Conservation (phyloP, 2,888 invertebrate genomes). For the Augochlorella aurata region DNA sequence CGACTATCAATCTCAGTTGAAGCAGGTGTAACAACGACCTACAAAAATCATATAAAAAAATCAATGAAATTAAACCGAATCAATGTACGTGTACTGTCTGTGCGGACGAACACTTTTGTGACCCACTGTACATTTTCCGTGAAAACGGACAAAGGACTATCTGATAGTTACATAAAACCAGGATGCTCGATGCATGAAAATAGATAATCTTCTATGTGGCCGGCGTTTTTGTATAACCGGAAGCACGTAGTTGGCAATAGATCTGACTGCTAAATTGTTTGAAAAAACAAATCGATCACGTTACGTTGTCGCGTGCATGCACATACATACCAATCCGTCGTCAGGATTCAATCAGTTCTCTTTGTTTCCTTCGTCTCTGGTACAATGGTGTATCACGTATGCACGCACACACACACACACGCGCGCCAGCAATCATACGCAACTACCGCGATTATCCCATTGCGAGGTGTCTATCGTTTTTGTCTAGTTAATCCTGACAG, state of each 20-base stretch:
- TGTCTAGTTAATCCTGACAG: slow-evolving; percentile 46
- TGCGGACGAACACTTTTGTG: not conserved
- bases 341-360: slow-evolving; percentile 46
- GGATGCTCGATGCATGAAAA: slow-evolving; percentile 22
- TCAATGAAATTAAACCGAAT: not conserved
- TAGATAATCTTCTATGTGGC: slow-evolving; percentile 11
- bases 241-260: slow-evolving; percentile 47
- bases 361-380: slow-evolving; percentile 37
- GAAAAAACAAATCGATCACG: slow-evolving; percentile 43
- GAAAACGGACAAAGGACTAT: slow-evolving; percentile 8
- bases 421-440: slow-evolving; percentile 49
- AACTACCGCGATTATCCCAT: slow-evolving; percentile 60
- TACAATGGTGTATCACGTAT: slow-evolving; percentile 25
- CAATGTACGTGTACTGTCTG: not conserved
- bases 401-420: slow-evolving; percentile 9
- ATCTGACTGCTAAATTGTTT: slow-evolving; percentile 45
- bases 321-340: slow-evolving; percentile 54
- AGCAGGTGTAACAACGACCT: not conserved
- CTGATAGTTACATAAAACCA: slow-evolving; percentile 32
- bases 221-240: slow-evolving; percentile 28
- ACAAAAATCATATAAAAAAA: not conserved
- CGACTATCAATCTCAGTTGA: not conserved
- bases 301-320: slow-evolving; percentile 44
- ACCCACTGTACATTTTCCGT: not conserved
- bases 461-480: slow-evolving; percentile 61